Evolutionary conservation across 2,797 vertebrate species (phyloP).

Genomic region (Gastrophryne carolinensis): DNA sequence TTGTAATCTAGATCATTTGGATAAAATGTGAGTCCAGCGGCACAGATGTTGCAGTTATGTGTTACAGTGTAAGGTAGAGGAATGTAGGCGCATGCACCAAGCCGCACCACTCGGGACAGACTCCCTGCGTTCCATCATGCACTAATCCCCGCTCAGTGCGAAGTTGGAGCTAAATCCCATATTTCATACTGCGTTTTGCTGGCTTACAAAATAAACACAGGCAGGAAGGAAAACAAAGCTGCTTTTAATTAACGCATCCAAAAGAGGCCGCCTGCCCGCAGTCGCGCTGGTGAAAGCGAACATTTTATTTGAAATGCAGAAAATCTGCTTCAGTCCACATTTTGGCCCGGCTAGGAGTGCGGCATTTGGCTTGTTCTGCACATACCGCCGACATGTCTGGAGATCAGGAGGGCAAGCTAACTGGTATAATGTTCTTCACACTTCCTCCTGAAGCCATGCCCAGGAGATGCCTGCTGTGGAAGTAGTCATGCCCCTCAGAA

Average conservation of each 20-base stretch:
- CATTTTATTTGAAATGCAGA: neutral
- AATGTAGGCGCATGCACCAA: neutral
- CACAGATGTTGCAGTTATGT: conserved; percentile 31
- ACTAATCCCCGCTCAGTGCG: neutral
- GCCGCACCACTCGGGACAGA: neutral
- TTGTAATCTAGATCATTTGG: no score
- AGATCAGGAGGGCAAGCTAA: no score
- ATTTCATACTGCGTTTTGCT: conserved; percentile 36
- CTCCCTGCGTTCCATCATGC: neutral
- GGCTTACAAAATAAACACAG: conserved; percentile 45
- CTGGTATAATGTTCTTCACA: no score
- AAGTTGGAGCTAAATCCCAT: conserved; percentile 21
- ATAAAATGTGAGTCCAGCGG: no score
- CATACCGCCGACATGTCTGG: no score
- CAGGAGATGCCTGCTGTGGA: no score
- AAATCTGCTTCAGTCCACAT: conserved; percentile 1
- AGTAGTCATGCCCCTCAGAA: no score
- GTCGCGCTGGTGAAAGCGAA: neutral
- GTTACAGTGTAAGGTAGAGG: conserved; percentile 14
- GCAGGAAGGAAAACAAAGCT: conserved; percentile 42
- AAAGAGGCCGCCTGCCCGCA: conserved; percentile 11
- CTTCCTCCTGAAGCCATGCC: no score
- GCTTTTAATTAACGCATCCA: conserved; percentile 39
- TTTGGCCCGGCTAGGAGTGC: neutral
- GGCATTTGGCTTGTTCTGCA: neutral